These are phyloP conservation scores for Pogoniulus pusillus DNA, from an alignment of 2,797 vertebrate species.

Conservation along the genomic window DNA sequence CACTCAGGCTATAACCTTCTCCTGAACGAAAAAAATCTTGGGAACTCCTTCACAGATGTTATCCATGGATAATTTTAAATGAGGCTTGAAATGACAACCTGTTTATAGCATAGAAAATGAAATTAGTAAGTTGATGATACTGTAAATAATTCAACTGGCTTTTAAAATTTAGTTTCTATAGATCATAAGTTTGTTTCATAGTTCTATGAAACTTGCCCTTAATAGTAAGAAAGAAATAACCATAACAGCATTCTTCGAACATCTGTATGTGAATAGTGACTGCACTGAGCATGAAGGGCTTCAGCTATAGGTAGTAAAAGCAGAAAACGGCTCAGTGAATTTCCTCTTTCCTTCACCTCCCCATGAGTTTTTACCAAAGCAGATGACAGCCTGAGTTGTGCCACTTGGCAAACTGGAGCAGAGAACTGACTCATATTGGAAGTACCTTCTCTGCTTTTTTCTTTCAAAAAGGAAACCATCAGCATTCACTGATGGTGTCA, in stretches of 20 bases:
- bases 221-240: neutral
- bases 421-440: accelerated
- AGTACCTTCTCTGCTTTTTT: neutral
- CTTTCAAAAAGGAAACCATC: neutral
- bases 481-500: neutral
- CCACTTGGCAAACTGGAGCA: neutral
- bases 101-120: neutral
- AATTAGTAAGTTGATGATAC: neutral
- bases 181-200: neutral
- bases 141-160: neutral
- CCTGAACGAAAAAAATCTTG: neutral
- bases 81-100: constrained; percentile 20
- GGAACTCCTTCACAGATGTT: neutral
- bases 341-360: neutral
- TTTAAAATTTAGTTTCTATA: constrained; percentile 12
- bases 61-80: neutral
- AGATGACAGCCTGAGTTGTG: neutral
- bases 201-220: neutral
- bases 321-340: neutral
- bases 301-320: neutral
- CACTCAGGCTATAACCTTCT: neutral
- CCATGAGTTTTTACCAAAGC: neutral
- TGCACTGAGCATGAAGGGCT: neutral
- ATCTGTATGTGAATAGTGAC: neutral
- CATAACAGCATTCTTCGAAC: neutral